phyloP scores from a whole-genome alignment of 2,797 vertebrate genomes.

The Chromis chromis region DNA sequence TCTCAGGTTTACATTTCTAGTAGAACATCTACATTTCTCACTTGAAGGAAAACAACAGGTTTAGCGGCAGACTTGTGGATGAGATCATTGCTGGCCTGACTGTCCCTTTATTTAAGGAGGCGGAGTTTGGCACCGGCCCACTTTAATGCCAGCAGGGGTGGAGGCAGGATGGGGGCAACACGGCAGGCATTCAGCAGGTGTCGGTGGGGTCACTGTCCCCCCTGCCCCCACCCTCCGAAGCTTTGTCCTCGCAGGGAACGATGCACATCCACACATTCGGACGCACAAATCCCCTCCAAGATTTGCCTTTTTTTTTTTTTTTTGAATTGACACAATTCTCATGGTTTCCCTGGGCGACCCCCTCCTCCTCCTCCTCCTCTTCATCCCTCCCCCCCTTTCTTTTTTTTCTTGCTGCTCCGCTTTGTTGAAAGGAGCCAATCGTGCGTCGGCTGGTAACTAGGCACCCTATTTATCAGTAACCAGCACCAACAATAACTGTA shows the following conservation, averaged over 20 bases:
- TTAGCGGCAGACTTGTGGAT: slow-evolving; percentile 1
- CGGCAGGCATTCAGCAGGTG: slow-evolving; percentile 64
- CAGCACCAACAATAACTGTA: slow-evolving; percentile 88
- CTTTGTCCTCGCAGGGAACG: slow-evolving; percentile 53
- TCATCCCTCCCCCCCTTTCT: slow-evolving; percentile 11
- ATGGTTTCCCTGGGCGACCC: slow-evolving; percentile 86
- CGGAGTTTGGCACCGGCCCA: slow-evolving; percentile 46
- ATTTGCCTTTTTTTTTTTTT: slow-evolving; percentile 70
- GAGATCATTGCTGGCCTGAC: slow-evolving; percentile 23
- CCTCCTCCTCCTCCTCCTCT: slow-evolving; percentile 14
- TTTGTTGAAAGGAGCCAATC: slow-evolving; percentile 83
- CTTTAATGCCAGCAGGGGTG: slow-evolving; percentile 52
- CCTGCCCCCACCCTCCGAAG: not conserved
- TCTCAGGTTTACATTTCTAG: not conserved
- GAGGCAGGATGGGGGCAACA: slow-evolving; percentile 47
- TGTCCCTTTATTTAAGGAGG: slow-evolving; percentile 22
- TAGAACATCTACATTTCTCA: not conserved
- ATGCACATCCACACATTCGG: slow-evolving; percentile 44
- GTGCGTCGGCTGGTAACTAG: slow-evolving; percentile 81
- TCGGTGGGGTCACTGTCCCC: slow-evolving; percentile 57
- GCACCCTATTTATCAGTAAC: slow-evolving; percentile 96
- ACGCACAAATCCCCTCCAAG: slow-evolving; percentile 53
- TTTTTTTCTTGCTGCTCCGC: slow-evolving; percentile 34
- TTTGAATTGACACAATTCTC: slow-evolving; percentile 85
- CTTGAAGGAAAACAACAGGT: not conserved